A percentile compares a stretch with the other conserved stretches of the same genome.
Evolutionary conservation across 2,888 invertebrate species (phyloP).

Genomic region (Ischnura elegans): DNA sequence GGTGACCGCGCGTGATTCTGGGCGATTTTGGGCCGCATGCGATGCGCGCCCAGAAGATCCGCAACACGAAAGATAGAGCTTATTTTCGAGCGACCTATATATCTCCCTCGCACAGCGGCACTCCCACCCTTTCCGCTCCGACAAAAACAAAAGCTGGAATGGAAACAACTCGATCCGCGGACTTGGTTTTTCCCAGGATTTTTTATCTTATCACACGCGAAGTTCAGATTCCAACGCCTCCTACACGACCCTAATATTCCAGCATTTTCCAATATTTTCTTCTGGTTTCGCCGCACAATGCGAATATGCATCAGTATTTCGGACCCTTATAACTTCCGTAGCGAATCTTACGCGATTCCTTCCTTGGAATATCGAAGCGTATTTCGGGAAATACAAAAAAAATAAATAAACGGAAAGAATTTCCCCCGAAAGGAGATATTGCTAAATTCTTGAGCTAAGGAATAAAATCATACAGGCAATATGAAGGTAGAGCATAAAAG

Average conservation of each 20-base stretch:
- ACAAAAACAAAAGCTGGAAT: not conserved
- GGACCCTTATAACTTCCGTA: not conserved
- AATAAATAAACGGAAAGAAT: not conserved
- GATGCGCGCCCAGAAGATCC: not conserved
- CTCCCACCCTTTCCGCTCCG: too few species aligned
- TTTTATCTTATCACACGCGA: not conserved
- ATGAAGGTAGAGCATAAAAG: not conserved
- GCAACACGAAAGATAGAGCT: not conserved
- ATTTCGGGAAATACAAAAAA: not conserved
- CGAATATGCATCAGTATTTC: not conserved
- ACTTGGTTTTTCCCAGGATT: not conserved
- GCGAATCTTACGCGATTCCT: not conserved
- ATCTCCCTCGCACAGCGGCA: not conserved
- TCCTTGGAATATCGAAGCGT: not conserved
- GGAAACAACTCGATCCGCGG: not conserved
- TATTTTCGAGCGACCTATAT: not conserved
- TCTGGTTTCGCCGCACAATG: not conserved
- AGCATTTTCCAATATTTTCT: not conserved
- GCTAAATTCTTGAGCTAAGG: not conserved
- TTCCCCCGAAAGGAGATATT: not conserved
- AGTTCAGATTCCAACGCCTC: not conserved
- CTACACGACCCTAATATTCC: conserved; percentile 9
- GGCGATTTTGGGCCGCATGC: not conserved
- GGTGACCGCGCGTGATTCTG: not conserved
- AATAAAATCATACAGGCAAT: not conserved